phyloP scores from a whole-genome alignment of 2,113 vertebrate genomes.

The Lagopus muta region DNA sequence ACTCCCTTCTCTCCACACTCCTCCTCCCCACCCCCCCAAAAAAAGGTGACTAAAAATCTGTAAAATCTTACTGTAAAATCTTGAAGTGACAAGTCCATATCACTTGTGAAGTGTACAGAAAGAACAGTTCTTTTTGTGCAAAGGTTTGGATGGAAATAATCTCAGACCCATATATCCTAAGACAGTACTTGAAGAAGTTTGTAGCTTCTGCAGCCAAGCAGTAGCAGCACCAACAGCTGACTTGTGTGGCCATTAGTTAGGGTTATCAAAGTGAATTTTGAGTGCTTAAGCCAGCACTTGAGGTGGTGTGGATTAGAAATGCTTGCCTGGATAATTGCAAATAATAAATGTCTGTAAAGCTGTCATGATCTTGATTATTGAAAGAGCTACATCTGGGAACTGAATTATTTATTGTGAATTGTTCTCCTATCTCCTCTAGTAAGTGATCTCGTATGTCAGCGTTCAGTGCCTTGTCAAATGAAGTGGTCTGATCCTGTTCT shows the following conservation, averaged over 20 bases:
- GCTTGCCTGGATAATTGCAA: not conserved
- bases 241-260: not conserved
- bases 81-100: not conserved
- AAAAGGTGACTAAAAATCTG: not conserved
- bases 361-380: not conserved
- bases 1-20: no score
- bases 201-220: not conserved
- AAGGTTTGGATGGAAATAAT: not conserved
- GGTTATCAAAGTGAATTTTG: not conserved
- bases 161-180: not conserved
- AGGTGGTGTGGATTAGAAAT: not conserved
- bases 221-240: not conserved
- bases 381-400: not conserved
- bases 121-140: not conserved
- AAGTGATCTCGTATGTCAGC: conserved; percentile 44
- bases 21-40: not conserved
- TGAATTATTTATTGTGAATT: conserved; percentile 20
- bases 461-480: conserved; percentile 26
- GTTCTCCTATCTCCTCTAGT: not conserved
- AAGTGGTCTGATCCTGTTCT: not conserved
- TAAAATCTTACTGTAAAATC: not conserved
- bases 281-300: not conserved
- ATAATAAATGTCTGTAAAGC: conserved; percentile 18
- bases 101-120: not conserved
- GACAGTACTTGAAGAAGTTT: not conserved